Evolutionary conservation across 2,888 invertebrate species (phyloP).

Genomic region (Zygogramma bicolorata): DNA sequence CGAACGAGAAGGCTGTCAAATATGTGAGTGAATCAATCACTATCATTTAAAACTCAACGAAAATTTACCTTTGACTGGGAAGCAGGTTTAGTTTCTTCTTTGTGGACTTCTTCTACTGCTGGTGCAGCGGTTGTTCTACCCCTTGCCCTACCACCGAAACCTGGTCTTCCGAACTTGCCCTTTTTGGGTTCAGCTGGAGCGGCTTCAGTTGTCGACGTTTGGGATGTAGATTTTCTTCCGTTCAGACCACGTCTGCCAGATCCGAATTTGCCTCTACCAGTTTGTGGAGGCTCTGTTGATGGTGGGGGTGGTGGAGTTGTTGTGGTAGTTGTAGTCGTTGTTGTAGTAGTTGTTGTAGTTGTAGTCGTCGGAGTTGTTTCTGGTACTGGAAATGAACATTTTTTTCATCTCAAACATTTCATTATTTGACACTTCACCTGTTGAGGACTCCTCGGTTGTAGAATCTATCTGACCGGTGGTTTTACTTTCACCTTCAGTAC

Average conservation of each 20-base stretch:
- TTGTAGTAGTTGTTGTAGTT: slow-evolving; percentile 69
- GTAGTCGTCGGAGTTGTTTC: slow-evolving; percentile 73
- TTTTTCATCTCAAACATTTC: not conserved
- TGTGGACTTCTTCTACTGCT: slow-evolving; percentile 59
- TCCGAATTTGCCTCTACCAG: slow-evolving; percentile 49
- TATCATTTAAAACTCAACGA: not conserved
- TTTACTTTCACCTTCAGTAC: slow-evolving; percentile 60
- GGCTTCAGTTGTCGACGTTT: slow-evolving; percentile 65
- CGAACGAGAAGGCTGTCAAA: slow-evolving; percentile 56
- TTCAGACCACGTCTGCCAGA: slow-evolving; percentile 49
- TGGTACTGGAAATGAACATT: slow-evolving; percentile 55
- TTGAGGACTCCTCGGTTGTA: slow-evolving; percentile 45
- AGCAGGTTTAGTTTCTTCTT: slow-evolving; percentile 65
- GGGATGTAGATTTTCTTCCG: slow-evolving; percentile 55
- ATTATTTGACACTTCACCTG: slow-evolving; percentile 30
- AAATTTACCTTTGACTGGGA: slow-evolving; percentile 57
- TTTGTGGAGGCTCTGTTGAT: slow-evolving; percentile 57
- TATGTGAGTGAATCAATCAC: not conserved
- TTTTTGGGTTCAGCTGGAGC: slow-evolving; percentile 69
- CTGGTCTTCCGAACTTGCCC: slow-evolving; percentile 63
- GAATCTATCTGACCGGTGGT: slow-evolving; percentile 46
- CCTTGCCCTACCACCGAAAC: slow-evolving; percentile 67
- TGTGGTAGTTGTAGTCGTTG: slow-evolving; percentile 68
- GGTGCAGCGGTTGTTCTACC: slow-evolving; percentile 62
- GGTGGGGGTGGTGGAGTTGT: slow-evolving; percentile 68